Evolutionary conservation across 2,888 invertebrate genomes (phyloP).

Genomic region (Cephalotes varians): DNA sequence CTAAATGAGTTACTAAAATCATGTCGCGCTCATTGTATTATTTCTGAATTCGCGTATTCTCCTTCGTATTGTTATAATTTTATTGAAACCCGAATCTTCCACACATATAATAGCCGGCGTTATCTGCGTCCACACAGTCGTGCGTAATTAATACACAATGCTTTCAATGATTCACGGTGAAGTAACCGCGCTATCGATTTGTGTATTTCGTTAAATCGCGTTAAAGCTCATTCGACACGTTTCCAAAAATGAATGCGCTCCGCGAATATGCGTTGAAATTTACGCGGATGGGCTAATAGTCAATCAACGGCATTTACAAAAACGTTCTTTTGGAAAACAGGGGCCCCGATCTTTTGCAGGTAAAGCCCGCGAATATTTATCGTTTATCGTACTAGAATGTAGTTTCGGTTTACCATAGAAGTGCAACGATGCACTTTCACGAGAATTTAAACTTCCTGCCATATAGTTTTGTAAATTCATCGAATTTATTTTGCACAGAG

Average conservation of each 20-base stretch:
- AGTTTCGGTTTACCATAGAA: slow-evolving; percentile 1
- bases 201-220: slow-evolving; percentile 23
- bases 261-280: neutral
- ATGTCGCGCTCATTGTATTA: slow-evolving; percentile 8
- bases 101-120: neutral
- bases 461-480: neutral
- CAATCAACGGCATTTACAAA: slow-evolving; percentile 17
- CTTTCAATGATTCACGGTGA: slow-evolving; percentile 35
- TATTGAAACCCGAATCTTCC: slow-evolving; percentile 9
- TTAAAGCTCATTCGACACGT: slow-evolving; percentile 18
- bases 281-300: neutral
- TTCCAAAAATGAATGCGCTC: neutral
- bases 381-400: slow-evolving; percentile 15
- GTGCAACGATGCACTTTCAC: neutral
- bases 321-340: neutral
- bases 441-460: slow-evolving; percentile 3
- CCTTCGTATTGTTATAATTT: slow-evolving; percentile 20
- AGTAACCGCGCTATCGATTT: slow-evolving; percentile 42
- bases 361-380: slow-evolving; percentile 16
- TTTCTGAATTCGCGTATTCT: slow-evolving; percentile 14
- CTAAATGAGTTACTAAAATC: slow-evolving; percentile 22
- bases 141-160: slow-evolving; percentile 45
- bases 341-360: neutral
- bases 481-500: slow-evolving; percentile 23
- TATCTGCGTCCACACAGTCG: slow-evolving; percentile 33